Evolutionary conservation across 2,797 vertebrate genomes (phyloP), one percentile per base, ranked within the genome.

Genomic region (Ataeniobius toweri): DNA sequence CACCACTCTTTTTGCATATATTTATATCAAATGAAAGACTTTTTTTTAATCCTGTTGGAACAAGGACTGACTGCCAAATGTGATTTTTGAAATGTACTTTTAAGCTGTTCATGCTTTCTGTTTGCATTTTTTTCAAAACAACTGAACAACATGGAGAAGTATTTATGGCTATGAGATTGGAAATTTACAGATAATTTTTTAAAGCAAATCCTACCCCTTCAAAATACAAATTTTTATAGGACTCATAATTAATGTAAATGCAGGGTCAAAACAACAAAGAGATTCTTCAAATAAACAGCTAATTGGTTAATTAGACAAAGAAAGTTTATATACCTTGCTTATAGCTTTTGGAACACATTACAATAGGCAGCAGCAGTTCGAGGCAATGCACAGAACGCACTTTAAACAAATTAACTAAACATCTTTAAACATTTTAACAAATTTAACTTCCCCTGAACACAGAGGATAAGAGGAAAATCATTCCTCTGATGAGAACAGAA

Each of bases 401-500:
- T 86, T 80, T 88, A 80, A 90, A 91, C 88, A 90, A 92, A 93
- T 91, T 92, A 80, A 68, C 83, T 81, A 89, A 93, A 90, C 89
- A 88, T 92, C 91, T 89, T 91, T 93, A 93, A 92, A 94, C 90
- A 92, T 90, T 95, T 90, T 86, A 93, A 94, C 91, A 93, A 94
- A 94, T 93, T 91, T 89, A 91, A 93, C 93, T 93, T 92, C 91
- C 90, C 88, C 87, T 88, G 92, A 94, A 92, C 90, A 93, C 88
- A 85, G 90, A 91, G 90, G 92, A 94, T 91, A 93, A 93, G 92
- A 94, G 94, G 91, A 94, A 94, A 93, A 92, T 92, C 92, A 94
- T 94, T 93, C 95, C 94, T 95, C 94, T 94, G 94, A 96, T 94
- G 93, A 95, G 95, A 95, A 96, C 93, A 94, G 95, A 95, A 95